Evolutionary conservation across 2,888 invertebrate species (phyloP).

Genomic region (Atrina japonica): DNA sequence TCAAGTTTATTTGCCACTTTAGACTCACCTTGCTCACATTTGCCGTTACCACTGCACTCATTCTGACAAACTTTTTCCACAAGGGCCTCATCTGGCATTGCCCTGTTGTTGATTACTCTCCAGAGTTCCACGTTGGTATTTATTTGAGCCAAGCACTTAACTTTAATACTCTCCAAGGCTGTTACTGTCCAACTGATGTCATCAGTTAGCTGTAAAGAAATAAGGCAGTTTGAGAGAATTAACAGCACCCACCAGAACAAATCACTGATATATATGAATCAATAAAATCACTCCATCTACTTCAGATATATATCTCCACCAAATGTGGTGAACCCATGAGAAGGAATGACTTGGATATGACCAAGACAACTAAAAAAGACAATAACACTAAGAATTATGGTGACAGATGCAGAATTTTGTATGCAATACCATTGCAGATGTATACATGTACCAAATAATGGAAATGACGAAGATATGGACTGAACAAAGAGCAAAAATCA

Average conservation of each 20-base stretch:
- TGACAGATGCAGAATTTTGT: no score
- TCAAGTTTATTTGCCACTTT: neutral
- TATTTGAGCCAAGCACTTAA: slow-evolving; percentile 50
- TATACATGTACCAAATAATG: no score
- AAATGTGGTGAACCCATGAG: no score
- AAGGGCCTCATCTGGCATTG: slow-evolving; percentile 37
- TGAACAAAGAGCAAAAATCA: neutral
- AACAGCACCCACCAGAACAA: no score
- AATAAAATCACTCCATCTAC: no score
- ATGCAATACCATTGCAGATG: no score
- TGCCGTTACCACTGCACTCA: slow-evolving; percentile 59
- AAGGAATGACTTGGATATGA: neutral
- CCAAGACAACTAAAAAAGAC: no score
- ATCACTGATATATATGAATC: no score
- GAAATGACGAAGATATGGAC: neutral
- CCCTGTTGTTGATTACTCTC: slow-evolving; percentile 10
- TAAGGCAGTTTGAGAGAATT: neutral
- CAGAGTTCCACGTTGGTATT: slow-evolving; percentile 49
- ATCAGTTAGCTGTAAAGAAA: slow-evolving; percentile 58
- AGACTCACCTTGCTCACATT: slow-evolving; percentile 52
- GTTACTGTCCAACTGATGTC: slow-evolving; percentile 50
- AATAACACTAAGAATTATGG: no score
- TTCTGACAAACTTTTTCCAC: slow-evolving; percentile 51
- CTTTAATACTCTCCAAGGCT: slow-evolving; percentile 52
- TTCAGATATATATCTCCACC: neutral